Evolutionary conservation across 2,797 vertebrate species (phyloP), one percentile per base, ranked within the genome.

Genomic region (Erpetoichthys calabaricus): DNA sequence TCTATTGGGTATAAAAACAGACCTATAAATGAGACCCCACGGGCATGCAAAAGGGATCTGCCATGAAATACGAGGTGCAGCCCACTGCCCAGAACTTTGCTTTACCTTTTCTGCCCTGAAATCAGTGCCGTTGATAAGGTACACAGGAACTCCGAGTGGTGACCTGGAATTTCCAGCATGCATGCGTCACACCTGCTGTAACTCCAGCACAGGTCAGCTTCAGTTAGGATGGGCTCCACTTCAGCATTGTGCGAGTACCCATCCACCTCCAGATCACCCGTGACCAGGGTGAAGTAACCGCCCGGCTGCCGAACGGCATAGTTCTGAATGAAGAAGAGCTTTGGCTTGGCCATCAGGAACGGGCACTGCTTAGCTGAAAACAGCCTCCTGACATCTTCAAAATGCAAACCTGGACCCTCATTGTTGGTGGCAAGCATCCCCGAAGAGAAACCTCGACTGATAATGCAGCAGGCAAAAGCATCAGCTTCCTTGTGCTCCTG

Each of bases 251-350:
- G 3, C 3, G 4, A 3, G 2, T 63, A 68, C 7, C 79, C 84
- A 10, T 96, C 92, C 0, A 82, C 74, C 72, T 94, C 90, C 55
- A 84, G 62, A 10, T 79, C 63, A 4, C 71, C 75, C 25, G 25
- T 42, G 50, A 25, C n/a, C 47, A 78, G 54, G 5, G 72, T 7
- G 64, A 64, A 66, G 47, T 53, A 2, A 43, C 7, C 62, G 8
- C 63, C 70, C 42, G 7, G 56, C 4, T 70, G 55, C 1, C 73
- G 51, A 3, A 75, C 61, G 5, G 73, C 46, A 46, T 98, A 98
- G 63, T 69, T 90, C 75, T 97, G 92, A 71, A 98, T 80, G 64
- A 98, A 97, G 75, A 98, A 98, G 55, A 98, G 80, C 60, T 97
- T 97, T 0, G 95, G 95, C 67, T 97, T 98, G 56, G 90, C 91